A percentile compares a stretch with the other conserved stretches of the same genome.
Evolutionary conservation across 1,140 invertebrate genomes (phyloP).

Genomic region (Mylabris phalerata): DNA sequence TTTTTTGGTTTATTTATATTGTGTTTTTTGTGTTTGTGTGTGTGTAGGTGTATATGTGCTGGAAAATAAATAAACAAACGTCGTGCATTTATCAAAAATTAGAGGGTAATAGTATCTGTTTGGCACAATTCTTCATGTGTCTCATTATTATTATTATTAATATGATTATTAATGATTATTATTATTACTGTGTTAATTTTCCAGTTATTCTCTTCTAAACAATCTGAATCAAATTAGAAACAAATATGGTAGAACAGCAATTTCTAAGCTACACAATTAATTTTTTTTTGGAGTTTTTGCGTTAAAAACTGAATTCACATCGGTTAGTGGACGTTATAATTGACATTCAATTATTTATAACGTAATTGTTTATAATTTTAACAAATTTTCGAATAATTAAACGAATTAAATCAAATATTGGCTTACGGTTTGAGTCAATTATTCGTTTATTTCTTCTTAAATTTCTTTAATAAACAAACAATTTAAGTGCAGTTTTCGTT

Average conservation of each 20-base stretch:
- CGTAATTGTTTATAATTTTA: neutral
- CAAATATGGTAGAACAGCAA: conserved; percentile 28
- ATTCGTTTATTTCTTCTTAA: too few relatives aligned
- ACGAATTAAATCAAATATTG: neutral
- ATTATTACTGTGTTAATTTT: too few relatives aligned
- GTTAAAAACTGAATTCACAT: conserved; percentile 22
- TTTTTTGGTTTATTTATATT: conserved; percentile 14
- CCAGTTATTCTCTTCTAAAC: neutral
- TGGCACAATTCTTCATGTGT: conserved; percentile 14
- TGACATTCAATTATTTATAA: conserved; percentile 34
- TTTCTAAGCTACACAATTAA: conserved; percentile 34
- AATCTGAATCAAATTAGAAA: conserved; percentile 2
- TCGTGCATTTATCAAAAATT: conserved; percentile 1
- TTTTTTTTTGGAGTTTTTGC: conserved; percentile 9
- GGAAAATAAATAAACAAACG: conserved; percentile 7
- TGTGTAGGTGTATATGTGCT: conserved; percentile 18
- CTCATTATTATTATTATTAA: too few relatives aligned
- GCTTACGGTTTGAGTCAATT: too few relatives aligned
- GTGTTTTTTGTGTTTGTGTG: conserved; percentile 1
- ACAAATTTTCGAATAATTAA: neutral
- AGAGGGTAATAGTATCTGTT: conserved; percentile 9
- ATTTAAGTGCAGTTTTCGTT: neutral
- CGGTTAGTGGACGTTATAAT: conserved; percentile 36
- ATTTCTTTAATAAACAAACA: too few relatives aligned
- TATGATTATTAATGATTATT: too few relatives aligned